Conservation (phyloP, 1,140 invertebrate genomes). For the Solenopsis fugax region DNA sequence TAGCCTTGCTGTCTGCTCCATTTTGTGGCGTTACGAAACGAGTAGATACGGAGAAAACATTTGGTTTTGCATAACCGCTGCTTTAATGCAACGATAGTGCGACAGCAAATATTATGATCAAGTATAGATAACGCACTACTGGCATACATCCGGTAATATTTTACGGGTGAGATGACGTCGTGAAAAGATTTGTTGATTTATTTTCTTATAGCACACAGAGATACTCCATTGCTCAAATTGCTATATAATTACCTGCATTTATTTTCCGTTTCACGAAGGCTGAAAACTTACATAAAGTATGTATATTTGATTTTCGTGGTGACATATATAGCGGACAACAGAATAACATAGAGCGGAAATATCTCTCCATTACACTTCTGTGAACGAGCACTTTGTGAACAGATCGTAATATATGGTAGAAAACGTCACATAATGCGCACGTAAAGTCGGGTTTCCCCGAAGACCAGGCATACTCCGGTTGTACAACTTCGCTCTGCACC, state of each 20-base stretch:
- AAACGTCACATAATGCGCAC: slow-evolving; percentile 40
- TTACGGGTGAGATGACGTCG: slow-evolving; percentile 18
- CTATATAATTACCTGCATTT: background rate
- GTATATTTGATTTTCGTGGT: background rate
- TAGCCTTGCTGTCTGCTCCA: slow-evolving; percentile 45
- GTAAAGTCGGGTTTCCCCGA: slow-evolving; percentile 35
- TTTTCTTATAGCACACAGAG: background rate
- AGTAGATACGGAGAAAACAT: slow-evolving; percentile 49
- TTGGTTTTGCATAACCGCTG: slow-evolving; percentile 66
- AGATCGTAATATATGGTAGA: slow-evolving; percentile 7
- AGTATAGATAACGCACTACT: slow-evolving; percentile 63
- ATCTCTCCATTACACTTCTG: slow-evolving; percentile 19
- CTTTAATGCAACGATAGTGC: slow-evolving; percentile 43
- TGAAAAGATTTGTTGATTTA: slow-evolving; percentile 13
- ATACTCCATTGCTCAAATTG: background rate
- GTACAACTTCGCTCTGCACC: slow-evolving; percentile 17
- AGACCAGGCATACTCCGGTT: slow-evolving; percentile 22
- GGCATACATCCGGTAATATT: slow-evolving; percentile 43
- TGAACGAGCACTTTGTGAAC: slow-evolving; percentile 29
- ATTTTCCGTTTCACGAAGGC: background rate
- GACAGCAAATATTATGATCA: slow-evolving; percentile 69
- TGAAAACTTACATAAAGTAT: background rate
- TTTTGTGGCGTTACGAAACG: slow-evolving; percentile 42
- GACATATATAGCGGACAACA: background rate
- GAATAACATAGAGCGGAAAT: background rate